Evolutionary conservation across 1,140 invertebrate genomes (phyloP).

Genomic region (Olivierus martensii): DNA sequence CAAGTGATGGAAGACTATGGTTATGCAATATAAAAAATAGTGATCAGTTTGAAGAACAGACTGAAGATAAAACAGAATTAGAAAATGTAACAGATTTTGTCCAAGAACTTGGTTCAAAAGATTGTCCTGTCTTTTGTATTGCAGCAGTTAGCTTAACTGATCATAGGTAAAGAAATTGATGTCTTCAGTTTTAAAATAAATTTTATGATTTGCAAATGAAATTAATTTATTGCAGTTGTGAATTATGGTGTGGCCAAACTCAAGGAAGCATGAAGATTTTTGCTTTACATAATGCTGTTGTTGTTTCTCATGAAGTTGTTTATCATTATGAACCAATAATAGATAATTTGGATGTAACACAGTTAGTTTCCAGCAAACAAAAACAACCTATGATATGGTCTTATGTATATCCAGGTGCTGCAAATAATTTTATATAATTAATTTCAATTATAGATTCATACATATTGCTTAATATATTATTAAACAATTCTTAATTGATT

Average conservation of each 20-base stretch:
- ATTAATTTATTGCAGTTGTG: constrained; percentile 28
- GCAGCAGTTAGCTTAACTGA: constrained; percentile 28
- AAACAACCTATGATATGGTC: constrained; percentile 44
- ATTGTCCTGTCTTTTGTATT: constrained; percentile 37
- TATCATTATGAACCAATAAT: constrained; percentile 42
- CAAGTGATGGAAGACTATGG: constrained; percentile 58
- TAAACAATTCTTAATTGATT: constrained; percentile 22
- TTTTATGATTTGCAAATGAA: background rate
- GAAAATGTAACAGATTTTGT: background rate
- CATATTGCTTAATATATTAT: no score
- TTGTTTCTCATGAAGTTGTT: constrained; percentile 43
- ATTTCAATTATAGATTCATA: background rate
- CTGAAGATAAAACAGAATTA: background rate
- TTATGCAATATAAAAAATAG: constrained; percentile 37
- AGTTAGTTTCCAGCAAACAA: constrained; percentile 34
- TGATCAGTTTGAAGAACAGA: background rate
- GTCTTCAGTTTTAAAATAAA: background rate
- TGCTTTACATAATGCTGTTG: constrained; percentile 38
- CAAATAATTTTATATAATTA: constrained; percentile 1
- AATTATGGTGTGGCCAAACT: constrained; percentile 61
- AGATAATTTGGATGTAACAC: constrained; percentile 45
- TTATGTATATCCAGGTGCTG: constrained; percentile 55
- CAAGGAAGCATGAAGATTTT: constrained; percentile 58
- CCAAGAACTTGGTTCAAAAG: constrained; percentile 42
- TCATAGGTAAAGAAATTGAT: constrained; percentile 5